Evolutionary conservation across 2,113 vertebrate genomes (phyloP).

Genomic region (Ammodytes dubius): DNA sequence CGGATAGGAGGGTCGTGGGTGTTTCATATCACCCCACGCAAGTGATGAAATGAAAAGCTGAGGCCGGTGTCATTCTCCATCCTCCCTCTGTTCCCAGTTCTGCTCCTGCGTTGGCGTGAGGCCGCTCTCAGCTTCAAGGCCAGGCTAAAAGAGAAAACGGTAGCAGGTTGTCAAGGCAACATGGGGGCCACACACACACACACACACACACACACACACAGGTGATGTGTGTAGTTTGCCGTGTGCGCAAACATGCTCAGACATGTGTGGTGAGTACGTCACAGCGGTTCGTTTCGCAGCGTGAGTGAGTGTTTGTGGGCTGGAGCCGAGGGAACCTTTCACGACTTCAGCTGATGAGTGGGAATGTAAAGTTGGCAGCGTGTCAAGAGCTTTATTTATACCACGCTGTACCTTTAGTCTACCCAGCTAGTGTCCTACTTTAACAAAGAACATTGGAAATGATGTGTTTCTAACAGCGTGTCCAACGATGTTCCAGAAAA

Average conservation of each 20-base stretch:
- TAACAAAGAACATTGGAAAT: constrained; percentile 37
- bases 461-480: constrained; percentile 14
- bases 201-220: constrained; percentile 33
- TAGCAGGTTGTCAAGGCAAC: constrained; percentile 80
- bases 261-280: constrained; percentile 53
- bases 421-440: constrained; percentile 57
- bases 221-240: constrained; percentile 52
- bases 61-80: constrained; percentile 47
- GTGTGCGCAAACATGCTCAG: constrained; percentile 33
- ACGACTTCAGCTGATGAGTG: constrained; percentile 65
- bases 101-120: constrained; percentile 68
- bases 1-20: constrained; percentile 74
- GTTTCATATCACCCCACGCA: constrained; percentile 37
- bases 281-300: constrained; percentile 35
- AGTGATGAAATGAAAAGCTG: constrained; percentile 60
- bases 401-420: constrained; percentile 36
- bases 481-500: not conserved
- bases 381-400: constrained; percentile 62
- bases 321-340: constrained; percentile 69
- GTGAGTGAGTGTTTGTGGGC: constrained; percentile 51
- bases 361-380: constrained; percentile 51
- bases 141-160: constrained; percentile 70
- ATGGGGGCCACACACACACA: constrained; percentile 35
- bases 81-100: constrained; percentile 67
- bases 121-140: constrained; percentile 65